Evolutionary conservation across 2,797 vertebrate genomes (phyloP).

Genomic region (Coracias cyanogaster): DNA sequence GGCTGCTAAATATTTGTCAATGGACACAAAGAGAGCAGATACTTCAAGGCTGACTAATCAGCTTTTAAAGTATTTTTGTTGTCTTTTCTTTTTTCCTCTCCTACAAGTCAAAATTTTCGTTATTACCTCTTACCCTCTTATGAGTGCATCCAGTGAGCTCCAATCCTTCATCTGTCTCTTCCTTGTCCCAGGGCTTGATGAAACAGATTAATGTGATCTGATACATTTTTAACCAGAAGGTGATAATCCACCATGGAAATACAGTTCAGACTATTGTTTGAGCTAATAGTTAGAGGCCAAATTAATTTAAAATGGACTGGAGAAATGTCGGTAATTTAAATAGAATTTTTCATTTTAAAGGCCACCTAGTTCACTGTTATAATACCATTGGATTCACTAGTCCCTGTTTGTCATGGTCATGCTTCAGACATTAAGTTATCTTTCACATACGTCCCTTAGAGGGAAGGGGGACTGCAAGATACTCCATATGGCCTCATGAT

Average conservation of each 20-base stretch:
- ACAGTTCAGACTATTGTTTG: neutral
- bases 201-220: neutral
- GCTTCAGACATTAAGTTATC: slow-evolving; percentile 55
- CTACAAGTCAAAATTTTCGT: neutral
- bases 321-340: neutral
- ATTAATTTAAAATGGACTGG: neutral
- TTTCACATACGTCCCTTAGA: slow-evolving; percentile 19
- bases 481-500: neutral
- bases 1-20: neutral
- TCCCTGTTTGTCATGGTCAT: neutral
- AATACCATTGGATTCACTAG: neutral
- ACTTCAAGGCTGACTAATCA: neutral
- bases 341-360: neutral
- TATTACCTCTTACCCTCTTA: neutral
- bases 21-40: neutral
- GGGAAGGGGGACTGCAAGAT: neutral
- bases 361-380: neutral
- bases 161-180: neutral
- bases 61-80: neutral
- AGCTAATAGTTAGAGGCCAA: neutral
- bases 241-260: neutral
- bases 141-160: neutral
- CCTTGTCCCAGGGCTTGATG: neutral
- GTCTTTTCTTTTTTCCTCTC: neutral
- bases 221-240: neutral